Base-by-base conservation (phyloP, 2,888 invertebrate species). In the Opisthograptis luteolata region DNA sequence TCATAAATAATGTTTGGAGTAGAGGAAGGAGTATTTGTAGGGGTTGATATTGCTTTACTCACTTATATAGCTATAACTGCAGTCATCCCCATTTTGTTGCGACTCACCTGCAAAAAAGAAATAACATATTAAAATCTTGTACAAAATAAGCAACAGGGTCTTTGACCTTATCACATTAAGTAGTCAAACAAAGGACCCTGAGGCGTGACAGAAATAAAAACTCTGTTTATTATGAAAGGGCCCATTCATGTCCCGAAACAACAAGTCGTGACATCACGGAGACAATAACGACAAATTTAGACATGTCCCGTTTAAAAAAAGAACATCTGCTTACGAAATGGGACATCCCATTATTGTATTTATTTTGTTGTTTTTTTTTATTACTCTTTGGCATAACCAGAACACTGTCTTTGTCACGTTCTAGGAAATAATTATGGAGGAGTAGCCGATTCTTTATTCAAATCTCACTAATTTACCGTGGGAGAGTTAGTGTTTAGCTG, bases 1-100 rank as follows among this genome's bases (percentile, higher is more conserved):
- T n/a, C n/a, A n/a, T n/a, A n/a, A n/a, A n/a, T n/a, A n/a, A n/a
- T n/a, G n/a, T 8, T n/a, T n/a, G 24, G 24, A n/a, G 2, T 20
- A 10, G 6, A 25, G 3, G 3, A n/a, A 12, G 3, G 13, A n/a
- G 7, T 7, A 6, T n/a, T n/a, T 27, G 10, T 6, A 20, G 12
- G 25, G 25, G 17, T 37, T 25, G 34, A 10, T 24, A 22, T 8
- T 13, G 3, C 14, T 31, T 60, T 74, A 87, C 90, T 90, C 70
- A 90, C 90, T 90, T 90, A 90, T 90, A 87, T 90, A 90, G 84
- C 89, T 90, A 82, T 90, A 90, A 77, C 89, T 84, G 89, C 90
- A 89, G 70, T 89, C 89, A 76, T 90, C 89, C 68, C 89, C 87
- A 84, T 89, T 71, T 64, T 87, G 87, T 78, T 86, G 88, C 74